Percentiles rank a stretch among this genome's conserved stretches.
Evolutionary conservation across 2,113 vertebrate species (phyloP).

Genomic region (Salvelinus namaycush): DNA sequence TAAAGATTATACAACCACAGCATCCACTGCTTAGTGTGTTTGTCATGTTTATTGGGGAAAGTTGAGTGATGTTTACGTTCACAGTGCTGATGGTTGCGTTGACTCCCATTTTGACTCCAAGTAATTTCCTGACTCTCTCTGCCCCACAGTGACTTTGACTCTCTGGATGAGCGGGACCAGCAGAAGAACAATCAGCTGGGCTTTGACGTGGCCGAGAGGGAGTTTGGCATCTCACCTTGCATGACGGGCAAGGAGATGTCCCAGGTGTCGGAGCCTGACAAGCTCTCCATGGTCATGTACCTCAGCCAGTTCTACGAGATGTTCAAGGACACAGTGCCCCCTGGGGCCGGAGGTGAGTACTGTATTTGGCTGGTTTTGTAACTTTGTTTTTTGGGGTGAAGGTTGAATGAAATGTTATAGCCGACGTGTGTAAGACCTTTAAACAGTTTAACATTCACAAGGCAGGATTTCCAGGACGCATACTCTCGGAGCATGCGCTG

Average conservation of each 20-base stretch:
- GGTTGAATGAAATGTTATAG: background rate
- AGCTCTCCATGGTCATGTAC: constrained; percentile 99
- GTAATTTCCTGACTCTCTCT: background rate
- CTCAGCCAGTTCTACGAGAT: constrained; percentile 99
- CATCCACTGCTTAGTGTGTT: background rate
- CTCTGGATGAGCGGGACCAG: constrained; percentile 87
- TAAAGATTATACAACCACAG: background rate
- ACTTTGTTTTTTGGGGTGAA: background rate
- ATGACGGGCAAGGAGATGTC: constrained; percentile 99
- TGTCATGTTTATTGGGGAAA: background rate
- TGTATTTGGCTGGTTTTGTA: background rate
- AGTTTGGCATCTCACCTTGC: constrained; percentile 95
- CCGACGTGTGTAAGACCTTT: background rate
- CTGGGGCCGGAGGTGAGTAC: constrained; percentile 84
- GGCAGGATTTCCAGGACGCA: too few species aligned
- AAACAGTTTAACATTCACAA: too few species aligned
- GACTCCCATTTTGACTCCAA: background rate
- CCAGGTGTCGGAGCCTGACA: constrained; percentile 92
- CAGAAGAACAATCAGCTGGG: constrained; percentile 94
- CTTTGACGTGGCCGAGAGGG: constrained; percentile 91
- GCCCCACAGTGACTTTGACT: constrained; percentile 85
- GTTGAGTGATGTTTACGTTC: too few species aligned
- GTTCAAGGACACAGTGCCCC: constrained; percentile 93
- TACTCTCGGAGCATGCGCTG: too few species aligned
- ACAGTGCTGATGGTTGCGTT: background rate